These are phyloP conservation scores for Pseudochromis fuscus DNA, from an alignment of 2,797 vertebrate species.

Conservation along the genomic window DNA sequence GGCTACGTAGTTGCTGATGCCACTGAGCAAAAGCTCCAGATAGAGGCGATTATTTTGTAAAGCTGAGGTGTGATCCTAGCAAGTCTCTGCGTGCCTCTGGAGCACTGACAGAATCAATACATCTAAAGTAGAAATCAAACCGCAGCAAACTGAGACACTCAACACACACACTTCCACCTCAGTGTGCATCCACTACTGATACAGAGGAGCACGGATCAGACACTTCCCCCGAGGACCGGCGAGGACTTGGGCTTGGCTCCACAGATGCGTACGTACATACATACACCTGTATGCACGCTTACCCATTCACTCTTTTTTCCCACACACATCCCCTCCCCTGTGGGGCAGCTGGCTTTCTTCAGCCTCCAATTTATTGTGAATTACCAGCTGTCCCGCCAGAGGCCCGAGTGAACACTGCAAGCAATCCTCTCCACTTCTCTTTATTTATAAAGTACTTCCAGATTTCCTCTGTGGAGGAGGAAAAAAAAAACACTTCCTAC, in stretches of 20 bases:
- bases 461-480: constrained; percentile 27
- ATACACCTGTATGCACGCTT: constrained; percentile 9
- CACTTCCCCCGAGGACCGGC: constrained; percentile 43
- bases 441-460: constrained; percentile 66
- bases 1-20: constrained; percentile 25
- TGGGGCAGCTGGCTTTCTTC: constrained; percentile 56
- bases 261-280: constrained; percentile 25
- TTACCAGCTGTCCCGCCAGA: constrained; percentile 66
- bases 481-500: constrained; percentile 7
- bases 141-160: constrained; percentile 61
- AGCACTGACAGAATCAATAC: constrained; percentile 81
- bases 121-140: constrained; percentile 82
- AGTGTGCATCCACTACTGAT: constrained; percentile 46
- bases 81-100: constrained; percentile 63
- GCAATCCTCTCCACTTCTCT: constrained; percentile 57
- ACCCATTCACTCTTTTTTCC: constrained; percentile 31
- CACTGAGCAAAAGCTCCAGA: constrained; percentile 47
- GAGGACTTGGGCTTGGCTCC: constrained; percentile 39
- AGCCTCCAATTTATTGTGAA: constrained; percentile 72
- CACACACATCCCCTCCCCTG: constrained; percentile 37
- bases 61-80: constrained; percentile 69
- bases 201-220: constrained; percentile 15
- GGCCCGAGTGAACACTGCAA: constrained; percentile 41
- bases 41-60: constrained; percentile 72
- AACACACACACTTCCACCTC: constrained; percentile 49